Conservation (phyloP, 2,888 invertebrate genomes). For the Drosophila rubida region DNA sequence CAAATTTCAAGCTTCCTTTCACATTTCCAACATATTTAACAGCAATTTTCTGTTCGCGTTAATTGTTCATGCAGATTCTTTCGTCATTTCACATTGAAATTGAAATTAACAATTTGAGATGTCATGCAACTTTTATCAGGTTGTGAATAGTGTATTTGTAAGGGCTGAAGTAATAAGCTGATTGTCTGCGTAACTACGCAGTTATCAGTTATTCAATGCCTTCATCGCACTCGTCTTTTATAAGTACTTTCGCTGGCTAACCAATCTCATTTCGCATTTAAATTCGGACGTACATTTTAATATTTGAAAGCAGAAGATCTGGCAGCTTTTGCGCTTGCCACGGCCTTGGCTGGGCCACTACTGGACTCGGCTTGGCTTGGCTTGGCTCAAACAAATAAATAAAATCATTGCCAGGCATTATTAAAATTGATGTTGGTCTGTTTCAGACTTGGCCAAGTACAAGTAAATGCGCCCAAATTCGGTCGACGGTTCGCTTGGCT, state of each 20-base stretch:
- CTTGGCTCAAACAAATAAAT: constrained; percentile 51
- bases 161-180: neutral
- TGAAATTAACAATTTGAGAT: neutral
- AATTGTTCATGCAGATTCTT: neutral
- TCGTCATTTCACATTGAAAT: neutral
- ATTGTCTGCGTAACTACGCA: neutral
- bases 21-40: too few species aligned
- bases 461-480: constrained; percentile 12
- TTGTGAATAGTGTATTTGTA: neutral
- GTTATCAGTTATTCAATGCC: constrained; percentile 12
- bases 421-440: constrained; percentile 69
- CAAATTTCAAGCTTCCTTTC: neutral
- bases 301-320: constrained; percentile 51
- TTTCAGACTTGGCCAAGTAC: constrained; percentile 27
- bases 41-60: neutral
- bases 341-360: constrained; percentile 10
- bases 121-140: neutral
- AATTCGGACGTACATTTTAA: constrained; percentile 51
- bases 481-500: constrained; percentile 42
- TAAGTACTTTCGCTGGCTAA: neutral
- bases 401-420: constrained; percentile 59
- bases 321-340: constrained; percentile 23
- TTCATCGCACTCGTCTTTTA: neutral
- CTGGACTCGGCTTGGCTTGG: constrained; percentile 7
- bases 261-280: constrained; percentile 25